phyloP scores from a whole-genome alignment of 2,113 vertebrate species.

The Macquaria ambigua region DNA sequence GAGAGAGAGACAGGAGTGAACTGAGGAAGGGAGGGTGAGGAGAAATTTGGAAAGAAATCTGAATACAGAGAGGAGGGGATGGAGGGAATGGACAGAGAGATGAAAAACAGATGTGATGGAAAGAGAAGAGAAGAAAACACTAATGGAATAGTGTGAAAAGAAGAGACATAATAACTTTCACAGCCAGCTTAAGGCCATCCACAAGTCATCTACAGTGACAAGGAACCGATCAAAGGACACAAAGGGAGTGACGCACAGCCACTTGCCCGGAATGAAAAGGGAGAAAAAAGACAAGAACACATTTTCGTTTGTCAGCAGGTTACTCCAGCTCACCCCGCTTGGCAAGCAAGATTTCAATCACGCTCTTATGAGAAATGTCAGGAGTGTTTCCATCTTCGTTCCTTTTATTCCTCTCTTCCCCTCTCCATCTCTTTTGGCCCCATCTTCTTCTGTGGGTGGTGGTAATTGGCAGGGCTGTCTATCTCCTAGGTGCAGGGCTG shows the following conservation, averaged over 20 bases:
- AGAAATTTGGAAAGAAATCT: slow-evolving; percentile 22
- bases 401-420: slow-evolving; percentile 28
- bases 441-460: slow-evolving; percentile 59
- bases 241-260: slow-evolving; percentile 55
- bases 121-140: slow-evolving; percentile 15
- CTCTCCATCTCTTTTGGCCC: slow-evolving; percentile 44
- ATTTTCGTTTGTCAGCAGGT: slow-evolving; percentile 70
- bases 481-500: slow-evolving; percentile 40
- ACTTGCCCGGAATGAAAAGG: slow-evolving; percentile 48
- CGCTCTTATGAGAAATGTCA: slow-evolving; percentile 58
- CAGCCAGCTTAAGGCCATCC: slow-evolving; percentile 39
- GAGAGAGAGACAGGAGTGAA: slow-evolving; percentile 21
- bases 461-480: slow-evolving; percentile 67
- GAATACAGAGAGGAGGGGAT: slow-evolving; percentile 13
- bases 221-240: slow-evolving; percentile 57
- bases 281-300: slow-evolving; percentile 50
- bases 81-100: slow-evolving; percentile 21
- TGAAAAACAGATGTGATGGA: slow-evolving; percentile 26
- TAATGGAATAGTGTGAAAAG: slow-evolving; percentile 28
- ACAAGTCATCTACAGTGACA: slow-evolving; percentile 58
- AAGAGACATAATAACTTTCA: slow-evolving; percentile 48
- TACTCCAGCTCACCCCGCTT: slow-evolving; percentile 57
- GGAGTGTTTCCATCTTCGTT: slow-evolving; percentile 58
- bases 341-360: slow-evolving; percentile 75
- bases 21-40: slow-evolving; percentile 8